phyloP scores from a whole-genome alignment of 2,888 invertebrate genomes.

The Tipula helvola region DNA sequence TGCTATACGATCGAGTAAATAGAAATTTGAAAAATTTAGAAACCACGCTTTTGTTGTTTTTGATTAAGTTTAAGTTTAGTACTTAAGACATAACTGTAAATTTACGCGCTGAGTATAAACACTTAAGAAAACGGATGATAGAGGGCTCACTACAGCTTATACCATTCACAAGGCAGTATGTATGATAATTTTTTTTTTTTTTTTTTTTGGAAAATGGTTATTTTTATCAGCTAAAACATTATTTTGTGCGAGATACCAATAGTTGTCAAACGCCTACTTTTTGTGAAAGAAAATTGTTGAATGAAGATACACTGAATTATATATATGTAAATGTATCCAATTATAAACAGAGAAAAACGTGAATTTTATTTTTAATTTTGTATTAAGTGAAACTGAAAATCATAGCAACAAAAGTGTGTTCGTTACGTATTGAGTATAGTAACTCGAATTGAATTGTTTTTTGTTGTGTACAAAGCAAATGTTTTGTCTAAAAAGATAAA shows the following conservation, averaged over 20 bases:
- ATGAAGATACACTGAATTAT: not conserved
- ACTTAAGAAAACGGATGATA: not conserved
- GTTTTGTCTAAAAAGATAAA: not conserved
- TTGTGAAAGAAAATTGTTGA: not conserved
- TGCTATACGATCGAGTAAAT: no score
- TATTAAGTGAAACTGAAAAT: not conserved
- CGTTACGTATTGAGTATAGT: not conserved
- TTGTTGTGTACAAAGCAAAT: not conserved
- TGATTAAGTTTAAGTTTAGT: not conserved
- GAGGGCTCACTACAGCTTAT: not conserved
- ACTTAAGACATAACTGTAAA: not conserved
- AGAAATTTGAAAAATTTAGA: no score
- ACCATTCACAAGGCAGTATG: not conserved
- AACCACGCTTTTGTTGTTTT: not conserved
- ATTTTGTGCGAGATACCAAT: not conserved
- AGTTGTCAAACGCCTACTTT: constrained; percentile 11
- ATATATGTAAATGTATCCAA: not conserved
- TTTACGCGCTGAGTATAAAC: not conserved
- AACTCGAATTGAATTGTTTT: not conserved
- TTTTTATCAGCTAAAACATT: not conserved
- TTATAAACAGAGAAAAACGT: not conserved
- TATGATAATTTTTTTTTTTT: not conserved
- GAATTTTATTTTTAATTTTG: not conserved
- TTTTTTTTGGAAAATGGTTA: not conserved
- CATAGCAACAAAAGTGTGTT: not conserved